These are phyloP conservation scores for Beris chalybata DNA, from an alignment of 2,888 invertebrate species.

Conservation along the genomic window DNA sequence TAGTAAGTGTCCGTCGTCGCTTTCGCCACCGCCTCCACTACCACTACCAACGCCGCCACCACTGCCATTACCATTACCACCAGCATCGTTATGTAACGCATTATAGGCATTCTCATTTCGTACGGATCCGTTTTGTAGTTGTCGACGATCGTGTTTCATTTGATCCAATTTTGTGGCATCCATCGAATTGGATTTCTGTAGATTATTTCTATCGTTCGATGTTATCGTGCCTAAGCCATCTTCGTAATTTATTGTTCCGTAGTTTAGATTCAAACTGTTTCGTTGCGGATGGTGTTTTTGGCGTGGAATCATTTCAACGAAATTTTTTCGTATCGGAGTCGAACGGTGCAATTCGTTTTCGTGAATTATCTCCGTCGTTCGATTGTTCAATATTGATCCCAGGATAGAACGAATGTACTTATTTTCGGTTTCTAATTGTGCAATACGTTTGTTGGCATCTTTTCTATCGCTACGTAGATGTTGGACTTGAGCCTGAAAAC, in stretches of 20 bases:
- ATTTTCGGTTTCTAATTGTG: conserved; percentile 69
- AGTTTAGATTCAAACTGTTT: conserved; percentile 49
- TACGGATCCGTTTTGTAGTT: background rate
- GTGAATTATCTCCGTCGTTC: conserved; percentile 49
- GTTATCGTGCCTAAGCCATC: conserved; percentile 29
- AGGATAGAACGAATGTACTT: conserved; percentile 57
- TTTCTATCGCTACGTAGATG: conserved; percentile 66
- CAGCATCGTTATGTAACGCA: background rate
- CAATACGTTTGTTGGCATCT: conserved; percentile 67
- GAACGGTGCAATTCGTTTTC: conserved; percentile 48
- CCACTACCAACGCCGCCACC: conserved; percentile 34
- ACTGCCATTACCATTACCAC: conserved; percentile 45
- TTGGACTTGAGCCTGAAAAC: conserved; percentile 66
- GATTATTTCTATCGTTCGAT: conserved; percentile 15
- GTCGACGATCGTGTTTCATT: conserved; percentile 27
- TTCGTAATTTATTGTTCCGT: conserved; percentile 52
- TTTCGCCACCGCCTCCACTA: conserved; percentile 26
- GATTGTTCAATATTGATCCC: conserved; percentile 50
- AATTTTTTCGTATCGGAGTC: conserved; percentile 37
- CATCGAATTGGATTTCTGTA: conserved; percentile 30
- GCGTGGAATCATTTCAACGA: conserved; percentile 11
- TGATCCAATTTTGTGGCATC: conserved; percentile 34
- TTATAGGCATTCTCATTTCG: conserved; percentile 8
- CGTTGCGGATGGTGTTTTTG: conserved; percentile 40
- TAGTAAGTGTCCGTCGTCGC: conserved; percentile 37